Base-by-base conservation (phyloP, 2,888 invertebrate species). In the Tenthredo distinguenda region DNA sequence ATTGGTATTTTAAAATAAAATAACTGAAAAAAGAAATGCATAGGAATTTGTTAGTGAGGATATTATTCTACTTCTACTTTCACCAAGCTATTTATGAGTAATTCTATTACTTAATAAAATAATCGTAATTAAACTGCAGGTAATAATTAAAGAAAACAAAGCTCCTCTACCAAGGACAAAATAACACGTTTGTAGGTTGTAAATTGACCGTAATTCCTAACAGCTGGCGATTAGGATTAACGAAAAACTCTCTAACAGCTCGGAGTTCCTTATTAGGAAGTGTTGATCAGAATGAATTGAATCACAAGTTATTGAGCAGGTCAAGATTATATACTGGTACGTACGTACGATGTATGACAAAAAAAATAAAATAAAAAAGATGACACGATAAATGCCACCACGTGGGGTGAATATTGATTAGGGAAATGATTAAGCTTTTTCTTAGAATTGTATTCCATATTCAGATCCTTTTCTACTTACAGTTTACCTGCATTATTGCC, bases 281-380 rank as follows among this genome's bases (percentile, higher is more conserved):
- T 47, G 31, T 62, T 47, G 37, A 85, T 82, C 62, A 6, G 62
- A 34, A 47, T 65, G 77, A 62, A 68, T 83, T 83, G 50, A 47
- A 83, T 62, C 58, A 71, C n/a, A 55, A 77, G 31, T 87, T 89
- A 91, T 90, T 90, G 90, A 90, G 89, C 90, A 90, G 89, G 90
- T 90, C 90, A 90, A 86, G 90, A 87, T 71, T 47, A n/a, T 37
- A 58, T 37, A 58, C 55, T 74, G 55, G 76, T 85, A 85, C 87
- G 86, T 55, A 87, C 87, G 83, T 84, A 87, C 87, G 83, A 84
- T 15, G 34, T 55, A 26, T 34, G 43, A 4, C 12, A 47, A 37
- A 34, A 1, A 26, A 47, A 47, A 47, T 12, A 12, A 15, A 47
- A 43, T 12, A 12, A 47, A n/a, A 37, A 72, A 72, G 5, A 50